These are phyloP conservation scores for Magallana nippona DNA, from an alignment of 2,888 invertebrate genomes.

Conservation along the genomic window DNA sequence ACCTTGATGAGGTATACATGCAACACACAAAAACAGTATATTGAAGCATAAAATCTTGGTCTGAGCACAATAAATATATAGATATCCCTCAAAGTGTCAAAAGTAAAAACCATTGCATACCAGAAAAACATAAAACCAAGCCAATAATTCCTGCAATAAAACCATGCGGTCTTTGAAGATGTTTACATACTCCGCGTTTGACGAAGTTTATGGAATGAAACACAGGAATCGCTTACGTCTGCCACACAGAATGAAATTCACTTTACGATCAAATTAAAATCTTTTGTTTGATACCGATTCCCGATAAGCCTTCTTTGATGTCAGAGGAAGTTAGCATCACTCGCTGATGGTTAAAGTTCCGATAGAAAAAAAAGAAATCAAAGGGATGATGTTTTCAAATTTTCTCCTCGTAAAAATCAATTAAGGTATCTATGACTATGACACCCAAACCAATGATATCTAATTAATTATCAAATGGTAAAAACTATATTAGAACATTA, in stretches of 20 bases:
- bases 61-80: constrained; percentile 25
- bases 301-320: constrained; percentile 49
- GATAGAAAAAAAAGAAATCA: background rate
- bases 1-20: background rate
- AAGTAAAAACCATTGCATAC: constrained; percentile 31
- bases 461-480: background rate
- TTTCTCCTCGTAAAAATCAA: background rate
- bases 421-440: no score
- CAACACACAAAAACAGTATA: background rate
- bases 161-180: background rate
- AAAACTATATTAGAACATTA: background rate
- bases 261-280: constrained; percentile 44
- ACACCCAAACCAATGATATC: no score
- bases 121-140: constrained; percentile 20
- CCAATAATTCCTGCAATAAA: constrained; percentile 22
- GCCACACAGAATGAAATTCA: constrained; percentile 44
- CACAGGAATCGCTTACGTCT: constrained; percentile 31
- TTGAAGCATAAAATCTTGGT: background rate
- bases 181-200: constrained; percentile 10
- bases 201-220: constrained; percentile 22
- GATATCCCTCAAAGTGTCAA: constrained; percentile 23
- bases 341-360: background rate
- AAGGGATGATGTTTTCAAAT: background rate
- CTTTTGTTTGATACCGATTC: constrained; percentile 50
- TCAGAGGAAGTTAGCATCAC: constrained; percentile 44